These are phyloP conservation scores for Drosophila pegasa DNA, from an alignment of 2,888 invertebrate species.

Conservation along the genomic window DNA sequence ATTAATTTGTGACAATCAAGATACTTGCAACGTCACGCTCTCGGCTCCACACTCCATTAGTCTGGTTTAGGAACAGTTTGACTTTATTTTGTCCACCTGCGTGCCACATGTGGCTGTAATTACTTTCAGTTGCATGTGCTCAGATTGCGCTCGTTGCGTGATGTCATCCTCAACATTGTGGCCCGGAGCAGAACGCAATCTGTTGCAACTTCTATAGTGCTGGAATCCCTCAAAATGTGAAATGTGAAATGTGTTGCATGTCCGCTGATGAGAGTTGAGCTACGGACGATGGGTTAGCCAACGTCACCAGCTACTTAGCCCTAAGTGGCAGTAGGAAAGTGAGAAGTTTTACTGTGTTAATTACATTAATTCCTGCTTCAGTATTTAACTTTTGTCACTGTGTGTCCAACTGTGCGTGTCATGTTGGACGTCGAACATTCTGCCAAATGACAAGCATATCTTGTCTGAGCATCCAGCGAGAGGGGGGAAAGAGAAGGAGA, in stretches of 20 bases:
- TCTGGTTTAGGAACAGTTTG: constrained; percentile 29
- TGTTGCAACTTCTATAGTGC: not conserved
- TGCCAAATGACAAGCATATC: constrained; percentile 25
- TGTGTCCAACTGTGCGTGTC: constrained; percentile 13
- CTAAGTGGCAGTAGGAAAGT: constrained; percentile 15
- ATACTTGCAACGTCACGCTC: constrained; percentile 20
- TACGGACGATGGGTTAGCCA: constrained; percentile 1
- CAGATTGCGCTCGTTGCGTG: constrained; percentile 47
- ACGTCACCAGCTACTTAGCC: constrained; percentile 20
- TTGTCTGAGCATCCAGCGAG: constrained; percentile 4
- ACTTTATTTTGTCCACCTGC: constrained; percentile 22
- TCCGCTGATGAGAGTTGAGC: constrained; percentile 5
- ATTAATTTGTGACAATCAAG: constrained; percentile 59
- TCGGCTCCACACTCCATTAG: constrained; percentile 39
- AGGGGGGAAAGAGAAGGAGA: not conserved
- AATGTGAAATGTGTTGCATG: constrained; percentile 29
- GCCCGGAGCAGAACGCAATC: constrained; percentile 4
- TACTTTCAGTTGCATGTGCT: constrained; percentile 54
- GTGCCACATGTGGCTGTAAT: constrained; percentile 50
- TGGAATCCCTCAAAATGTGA: not conserved
- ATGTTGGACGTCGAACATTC: constrained; percentile 10
- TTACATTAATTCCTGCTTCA: constrained; percentile 51
- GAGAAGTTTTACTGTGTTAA: too few species aligned
- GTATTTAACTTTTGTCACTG: constrained; percentile 23
- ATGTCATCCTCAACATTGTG: constrained; percentile 14